phyloP scores from a whole-genome alignment of 2,888 invertebrate genomes.

The Napeogenes inachia region DNA sequence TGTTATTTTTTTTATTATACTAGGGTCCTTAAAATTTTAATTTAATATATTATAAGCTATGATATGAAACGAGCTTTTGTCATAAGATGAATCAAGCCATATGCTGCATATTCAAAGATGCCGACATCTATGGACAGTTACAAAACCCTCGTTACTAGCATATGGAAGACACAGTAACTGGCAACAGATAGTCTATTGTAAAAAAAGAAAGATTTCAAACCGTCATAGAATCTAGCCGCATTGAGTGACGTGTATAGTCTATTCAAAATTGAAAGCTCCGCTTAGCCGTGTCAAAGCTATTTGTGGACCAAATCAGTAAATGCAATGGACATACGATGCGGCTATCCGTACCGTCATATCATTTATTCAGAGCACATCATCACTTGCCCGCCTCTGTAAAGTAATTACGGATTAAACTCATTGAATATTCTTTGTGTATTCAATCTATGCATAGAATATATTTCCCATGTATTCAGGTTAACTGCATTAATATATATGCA shows the following conservation, averaged over 20 bases:
- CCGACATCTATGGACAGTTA: no score
- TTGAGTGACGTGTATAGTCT: conserved; percentile 6
- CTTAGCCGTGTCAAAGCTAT: conserved; percentile 20
- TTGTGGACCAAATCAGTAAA: conserved; percentile 30
- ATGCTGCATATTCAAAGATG: no score
- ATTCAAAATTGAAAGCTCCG: conserved; percentile 18
- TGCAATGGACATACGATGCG: conserved; percentile 22
- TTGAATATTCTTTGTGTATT: conserved; percentile 9
- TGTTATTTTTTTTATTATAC: conserved; percentile 8
- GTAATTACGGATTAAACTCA: conserved; percentile 23
- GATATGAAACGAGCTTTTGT: no score
- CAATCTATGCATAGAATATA: conserved; percentile 2
- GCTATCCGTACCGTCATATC: conserved; percentile 43
- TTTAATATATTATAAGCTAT: no score
- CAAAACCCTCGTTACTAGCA: no score
- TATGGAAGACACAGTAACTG: no score
- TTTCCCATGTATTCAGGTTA: neutral
- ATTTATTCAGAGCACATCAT: conserved; percentile 57
- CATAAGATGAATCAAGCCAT: no score
- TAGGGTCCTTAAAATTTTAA: no score
- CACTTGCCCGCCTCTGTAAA: conserved; percentile 32
- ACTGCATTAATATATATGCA: neutral
- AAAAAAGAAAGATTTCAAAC: neutral
- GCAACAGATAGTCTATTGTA: conserved; percentile 2
- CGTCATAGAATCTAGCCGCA: neutral